Percentiles rank a stretch among this genome's conserved stretches.
These are phyloP conservation scores for Philaethria dido DNA, from an alignment of 2,888 invertebrate genomes.

Conservation along the genomic window DNA sequence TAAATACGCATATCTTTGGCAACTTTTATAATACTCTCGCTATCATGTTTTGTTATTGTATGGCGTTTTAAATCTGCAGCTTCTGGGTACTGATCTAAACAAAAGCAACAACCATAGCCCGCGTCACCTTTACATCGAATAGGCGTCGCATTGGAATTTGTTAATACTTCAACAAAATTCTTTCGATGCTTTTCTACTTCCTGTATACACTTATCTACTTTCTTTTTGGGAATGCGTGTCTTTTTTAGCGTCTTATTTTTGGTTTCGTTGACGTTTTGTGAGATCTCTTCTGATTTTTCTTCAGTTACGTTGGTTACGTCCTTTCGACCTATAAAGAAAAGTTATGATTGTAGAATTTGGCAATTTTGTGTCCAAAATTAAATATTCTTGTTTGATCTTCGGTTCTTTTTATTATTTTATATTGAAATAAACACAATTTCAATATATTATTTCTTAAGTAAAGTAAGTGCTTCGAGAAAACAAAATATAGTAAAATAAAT, in stretches of 20 bases:
- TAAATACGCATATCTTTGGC: conserved; percentile 44
- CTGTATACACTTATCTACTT: conserved; percentile 9
- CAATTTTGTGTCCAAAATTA: background rate
- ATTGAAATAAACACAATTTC: no score
- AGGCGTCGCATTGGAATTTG: conserved; percentile 58
- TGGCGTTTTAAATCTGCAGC: conserved; percentile 57
- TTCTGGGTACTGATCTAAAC: conserved; percentile 48
- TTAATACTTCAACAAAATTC: conserved; percentile 52
- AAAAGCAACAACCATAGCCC: conserved; percentile 57
- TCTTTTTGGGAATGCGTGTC: background rate
- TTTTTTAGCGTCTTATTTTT: conserved; percentile 1
- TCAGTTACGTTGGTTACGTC: conserved; percentile 35
- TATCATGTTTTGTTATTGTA: conserved; percentile 51
- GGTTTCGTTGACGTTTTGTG: conserved; percentile 24
- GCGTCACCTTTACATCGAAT: conserved; percentile 49
- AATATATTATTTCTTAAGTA: background rate
- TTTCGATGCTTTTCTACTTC: conserved; percentile 68
- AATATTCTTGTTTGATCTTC: background rate
- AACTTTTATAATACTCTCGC: conserved; percentile 50
- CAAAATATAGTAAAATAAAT: no score
- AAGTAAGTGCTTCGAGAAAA: no score
- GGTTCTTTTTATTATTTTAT: background rate
- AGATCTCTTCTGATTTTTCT: conserved; percentile 28
- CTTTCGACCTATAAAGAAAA: conserved; percentile 47
- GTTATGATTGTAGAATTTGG: conserved; percentile 21